These are phyloP conservation scores for Artemisiospiza belli DNA, from an alignment of 2,113 vertebrate genomes.

Conservation along the genomic window DNA sequence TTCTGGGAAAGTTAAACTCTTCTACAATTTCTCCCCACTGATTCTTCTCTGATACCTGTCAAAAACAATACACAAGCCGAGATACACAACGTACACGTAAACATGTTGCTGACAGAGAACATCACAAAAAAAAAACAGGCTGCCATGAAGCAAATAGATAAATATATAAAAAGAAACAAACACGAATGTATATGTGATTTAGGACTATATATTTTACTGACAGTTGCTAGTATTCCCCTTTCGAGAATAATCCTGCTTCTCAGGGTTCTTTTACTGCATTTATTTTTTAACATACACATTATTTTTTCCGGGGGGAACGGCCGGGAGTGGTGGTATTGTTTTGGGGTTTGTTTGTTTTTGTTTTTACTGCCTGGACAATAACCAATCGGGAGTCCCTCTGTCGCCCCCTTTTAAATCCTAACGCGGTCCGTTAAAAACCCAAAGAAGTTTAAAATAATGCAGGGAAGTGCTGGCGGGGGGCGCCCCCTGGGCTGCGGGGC, in stretches of 20 bases:
- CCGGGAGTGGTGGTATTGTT: conserved; percentile 2
- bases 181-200: background rate
- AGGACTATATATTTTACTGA: conserved; percentile 19
- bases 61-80: conserved; percentile 74
- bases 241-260: background rate
- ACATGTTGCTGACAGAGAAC: conserved; percentile 47
- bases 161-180: conserved; percentile 32
- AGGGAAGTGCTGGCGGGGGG: conserved; percentile 60
- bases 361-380: conserved; percentile 82
- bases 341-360: conserved; percentile 78
- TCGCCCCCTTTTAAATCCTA: conserved; percentile 82
- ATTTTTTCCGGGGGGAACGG: background rate
- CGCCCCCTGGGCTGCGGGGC: conserved; percentile 62
- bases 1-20: conserved; percentile 97
- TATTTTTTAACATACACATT: background rate
- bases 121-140: conserved; percentile 33
- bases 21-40: conserved; percentile 97
- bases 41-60: conserved; percentile 98
- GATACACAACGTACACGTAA: conserved; percentile 66
- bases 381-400: conserved; percentile 82
- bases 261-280: background rate
- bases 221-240: background rate
- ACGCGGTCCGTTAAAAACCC: conserved; percentile 77
- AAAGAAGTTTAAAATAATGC: conserved; percentile 79
- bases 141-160: conserved; percentile 61